Evolutionary conservation across 2,113 vertebrate genomes (phyloP), one percentile per base, ranked within the genome.

Genomic region (pig (Sus scrofa)): DNA sequence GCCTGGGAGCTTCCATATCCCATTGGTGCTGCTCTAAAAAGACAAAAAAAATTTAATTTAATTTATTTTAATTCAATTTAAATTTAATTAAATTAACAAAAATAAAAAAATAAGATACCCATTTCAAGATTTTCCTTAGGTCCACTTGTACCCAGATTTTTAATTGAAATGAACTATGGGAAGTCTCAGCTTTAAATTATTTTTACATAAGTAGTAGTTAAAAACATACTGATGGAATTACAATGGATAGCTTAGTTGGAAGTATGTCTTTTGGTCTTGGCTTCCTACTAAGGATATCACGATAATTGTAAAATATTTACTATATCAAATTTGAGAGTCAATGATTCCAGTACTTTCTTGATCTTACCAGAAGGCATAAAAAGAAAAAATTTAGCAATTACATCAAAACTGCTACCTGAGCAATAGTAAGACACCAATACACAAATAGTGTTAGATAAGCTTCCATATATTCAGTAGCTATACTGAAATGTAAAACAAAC

Each of bases 281-380:
- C n/a, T 73, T 81, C 7, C 22, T 71, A 73, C 7, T 58, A 63
- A 78, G 20, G 11, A 63, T 18, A 22, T 83, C 3, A 26, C 3
- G 86, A 77, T 89, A 37, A 52, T 16, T 22, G 18, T 67, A 83
- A 97, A 44, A 68, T 52, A 91, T 30, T 74, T n/a, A 91, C 63
- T 52, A 26, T 20, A 60, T 50, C 0, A n/a, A 52, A 77, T 52
- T 63, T 81, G 34, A 75, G 26, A 81, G 4, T 79, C 58, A n/a
- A 32, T 71, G 7, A 67, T 81, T 86, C 20, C 93, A 68, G 44
- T 44, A 7, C 52, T 39, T 86, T 30, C 50, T 62, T 74, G 30
- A 19, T n/a, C 30, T 26, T 94, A 81, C 44, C 34, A 79, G 65
- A 95, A 93, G 20, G 15, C 22, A 86, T 11, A 14, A 85, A 82